These are phyloP conservation scores for Notodonta dromedarius DNA, from an alignment of 2,888 invertebrate species.

Conservation along the genomic window DNA sequence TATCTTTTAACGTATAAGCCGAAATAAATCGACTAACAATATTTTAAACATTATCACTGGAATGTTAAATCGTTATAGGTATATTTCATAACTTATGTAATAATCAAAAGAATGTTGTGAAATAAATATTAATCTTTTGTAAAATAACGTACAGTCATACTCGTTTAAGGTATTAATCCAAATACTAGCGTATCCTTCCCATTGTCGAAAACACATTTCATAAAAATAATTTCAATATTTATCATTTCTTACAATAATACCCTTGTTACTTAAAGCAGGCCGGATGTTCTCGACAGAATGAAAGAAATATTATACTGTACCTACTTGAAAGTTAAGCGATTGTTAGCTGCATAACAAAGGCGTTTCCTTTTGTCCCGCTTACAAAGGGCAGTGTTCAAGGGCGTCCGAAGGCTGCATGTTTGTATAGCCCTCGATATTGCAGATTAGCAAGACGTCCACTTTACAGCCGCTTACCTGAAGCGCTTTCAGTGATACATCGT, in stretches of 20 bases:
- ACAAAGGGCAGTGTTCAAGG: constrained; percentile 72
- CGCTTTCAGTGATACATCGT: constrained; percentile 6
- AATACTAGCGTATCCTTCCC: too few species aligned
- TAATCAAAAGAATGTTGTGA: too few species aligned
- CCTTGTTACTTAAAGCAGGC: constrained; percentile 41
- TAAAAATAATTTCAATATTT: background rate
- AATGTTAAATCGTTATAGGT: too few species aligned
- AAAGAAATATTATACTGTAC: constrained; percentile 34
- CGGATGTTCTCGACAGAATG: constrained; percentile 38
- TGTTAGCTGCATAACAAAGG: constrained; percentile 55
- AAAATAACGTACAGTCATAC: too few species aligned
- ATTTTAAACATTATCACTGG: too few species aligned
- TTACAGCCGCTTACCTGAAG: constrained; percentile 28
- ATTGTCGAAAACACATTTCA: too few species aligned
- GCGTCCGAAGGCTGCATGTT: constrained; percentile 53
- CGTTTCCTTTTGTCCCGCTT: constrained; percentile 64
- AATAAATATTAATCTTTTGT: too few species aligned
- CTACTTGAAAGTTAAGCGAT: constrained; percentile 34
- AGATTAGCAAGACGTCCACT: constrained; percentile 59
- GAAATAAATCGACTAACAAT: too few species aligned
- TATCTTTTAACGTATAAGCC: too few species aligned
- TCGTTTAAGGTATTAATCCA: too few species aligned
- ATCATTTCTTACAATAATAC: constrained; percentile 23
- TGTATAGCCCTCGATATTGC: constrained; percentile 62
- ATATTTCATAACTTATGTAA: too few species aligned